Conservation (phyloP, 1,140 invertebrate genomes). For the Brachionus sp. region DNA sequence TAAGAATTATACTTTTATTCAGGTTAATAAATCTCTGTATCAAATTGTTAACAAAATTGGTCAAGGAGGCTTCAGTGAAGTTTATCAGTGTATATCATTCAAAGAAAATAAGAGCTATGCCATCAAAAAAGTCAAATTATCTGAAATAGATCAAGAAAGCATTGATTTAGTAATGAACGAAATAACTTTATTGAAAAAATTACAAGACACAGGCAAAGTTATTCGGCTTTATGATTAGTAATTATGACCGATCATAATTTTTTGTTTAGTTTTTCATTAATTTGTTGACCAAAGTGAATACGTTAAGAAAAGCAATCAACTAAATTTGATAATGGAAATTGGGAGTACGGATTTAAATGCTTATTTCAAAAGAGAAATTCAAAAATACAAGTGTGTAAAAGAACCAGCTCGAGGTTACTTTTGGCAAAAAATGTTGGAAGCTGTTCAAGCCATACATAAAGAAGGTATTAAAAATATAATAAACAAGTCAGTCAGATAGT, state of each 20-base stretch:
- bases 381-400: constrained; percentile 63
- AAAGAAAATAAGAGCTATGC: constrained; percentile 41
- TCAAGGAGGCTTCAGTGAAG: constrained; percentile 41
- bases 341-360: constrained; percentile 82
- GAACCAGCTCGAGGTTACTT: constrained; percentile 73
- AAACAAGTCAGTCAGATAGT: too few relatives aligned
- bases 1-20: neutral
- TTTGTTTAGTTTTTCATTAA: neutral
- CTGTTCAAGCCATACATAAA: constrained; percentile 83
- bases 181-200: constrained; percentile 74
- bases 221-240: constrained; percentile 83
- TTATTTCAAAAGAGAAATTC: constrained; percentile 65
- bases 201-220: constrained; percentile 75
- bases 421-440: constrained; percentile 87
- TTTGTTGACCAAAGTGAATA: constrained; percentile 59
- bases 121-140: constrained; percentile 31
- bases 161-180: constrained; percentile 67
- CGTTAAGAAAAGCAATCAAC: constrained; percentile 55
- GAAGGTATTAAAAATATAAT: constrained; percentile 66
- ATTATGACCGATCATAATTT: constrained; percentile 59
- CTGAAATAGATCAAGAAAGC: constrained; percentile 17
- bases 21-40: constrained; percentile 3
- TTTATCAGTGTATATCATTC: constrained; percentile 17
- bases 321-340: constrained; percentile 85
- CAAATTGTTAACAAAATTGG: constrained; percentile 46